Evolutionary conservation across 2,888 invertebrate genomes (phyloP), one percentile per base, ranked within the genome.

Genomic region (Molorchus minor): DNA sequence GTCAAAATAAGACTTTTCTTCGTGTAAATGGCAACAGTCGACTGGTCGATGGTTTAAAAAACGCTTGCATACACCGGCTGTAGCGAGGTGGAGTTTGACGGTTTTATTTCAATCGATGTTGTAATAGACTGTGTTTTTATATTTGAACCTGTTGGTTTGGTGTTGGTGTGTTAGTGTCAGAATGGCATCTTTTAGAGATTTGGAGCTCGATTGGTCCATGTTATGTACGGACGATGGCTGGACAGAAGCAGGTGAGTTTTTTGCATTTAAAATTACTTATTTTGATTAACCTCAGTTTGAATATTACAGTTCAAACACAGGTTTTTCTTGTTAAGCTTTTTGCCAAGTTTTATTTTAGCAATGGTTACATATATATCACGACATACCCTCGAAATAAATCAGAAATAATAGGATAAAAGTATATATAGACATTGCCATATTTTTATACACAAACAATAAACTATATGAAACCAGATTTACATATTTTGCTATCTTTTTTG

Each of bases 161-260:
- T 60, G 49, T 57, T 55, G 38, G 44, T 44, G 45, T 16, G 16
- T 25, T 0, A 47, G 25, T 40, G 46, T 40, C 35, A 46, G 41
- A 55, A 88, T 88, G 88, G 88, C 88, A 73, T 86, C 84, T 77
- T 86, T 85, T 78, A 82, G 85, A 73, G 88, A 88, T 75, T 83
- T 88, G 71, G 82, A 86, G 75, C 83, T 84, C 77, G 88, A 88
- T 77, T 88, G 88, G 88, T 83, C 83, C 68, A 81, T 84, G 77
- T 82, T 88, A 56, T 85, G 85, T 76, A 85, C 40, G 3, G 65
- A 55, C 25, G 62, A 58, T 20, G 85, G 85, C 78, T 88, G 88
- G 88, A 86, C 86, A 25, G 73, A 81, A 21, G 82, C 85, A 82
- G 88, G 88, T 88, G 75, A 84, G 83, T 71, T 46, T 36, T 30